Evolutionary conservation across 2,797 vertebrate genomes (phyloP).

Genomic region (Falco cherrug): DNA sequence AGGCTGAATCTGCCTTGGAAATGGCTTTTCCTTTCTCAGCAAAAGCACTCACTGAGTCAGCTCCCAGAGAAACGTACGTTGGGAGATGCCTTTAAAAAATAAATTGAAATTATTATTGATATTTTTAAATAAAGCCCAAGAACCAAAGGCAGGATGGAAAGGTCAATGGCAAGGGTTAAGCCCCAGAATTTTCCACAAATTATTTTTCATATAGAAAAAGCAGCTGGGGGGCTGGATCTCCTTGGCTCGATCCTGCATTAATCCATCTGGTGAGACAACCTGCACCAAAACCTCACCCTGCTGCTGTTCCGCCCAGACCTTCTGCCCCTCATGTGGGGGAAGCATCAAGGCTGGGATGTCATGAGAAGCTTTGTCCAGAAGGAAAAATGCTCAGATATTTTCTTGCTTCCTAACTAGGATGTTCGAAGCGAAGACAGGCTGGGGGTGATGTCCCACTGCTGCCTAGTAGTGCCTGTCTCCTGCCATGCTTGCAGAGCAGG

Average conservation of each 20-base stretch:
- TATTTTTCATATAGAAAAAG: neutral
- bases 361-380: neutral
- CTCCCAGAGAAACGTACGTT: neutral
- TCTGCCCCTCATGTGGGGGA: neutral
- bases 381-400: neutral
- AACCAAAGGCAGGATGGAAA: neutral
- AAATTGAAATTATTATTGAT: neutral
- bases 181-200: neutral
- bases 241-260: neutral
- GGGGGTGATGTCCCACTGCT: neutral
- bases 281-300: neutral
- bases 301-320: neutral
- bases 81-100: neutral
- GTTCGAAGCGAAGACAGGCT: fast-evolving
- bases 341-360: neutral
- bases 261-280: neutral
- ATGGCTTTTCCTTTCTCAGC: neutral
- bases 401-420: neutral
- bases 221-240: neutral
- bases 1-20: neutral
- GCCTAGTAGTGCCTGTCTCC: neutral
- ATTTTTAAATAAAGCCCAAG: neutral
- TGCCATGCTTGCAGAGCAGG: neutral
- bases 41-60: neutral
- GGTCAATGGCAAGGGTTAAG: neutral